Base-by-base conservation (phyloP, 2,888 invertebrate species). In the Dione juno region DNA sequence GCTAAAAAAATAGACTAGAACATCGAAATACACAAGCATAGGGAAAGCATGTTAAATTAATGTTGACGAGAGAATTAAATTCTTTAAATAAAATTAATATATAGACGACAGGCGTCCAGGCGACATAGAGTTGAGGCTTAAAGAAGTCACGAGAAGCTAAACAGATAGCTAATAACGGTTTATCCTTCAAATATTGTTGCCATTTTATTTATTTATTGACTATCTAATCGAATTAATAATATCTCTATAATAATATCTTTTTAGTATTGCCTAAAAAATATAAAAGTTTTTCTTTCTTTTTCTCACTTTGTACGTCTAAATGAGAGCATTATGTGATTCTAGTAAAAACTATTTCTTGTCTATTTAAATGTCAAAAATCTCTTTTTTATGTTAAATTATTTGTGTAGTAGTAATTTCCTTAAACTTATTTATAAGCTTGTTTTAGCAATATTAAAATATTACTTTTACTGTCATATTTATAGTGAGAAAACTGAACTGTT, bases 111-210 rank as follows among this genome's bases (percentile, higher is more conserved):
- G n/a, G n/a, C n/a, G n/a, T n/a, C 45, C 63, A 59, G 21, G 63
- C 69, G 63, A 63, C 57, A 66, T 52, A 59, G 19, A 11, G 41
- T 41, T 14, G 14, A 65, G 50, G 63, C 37, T 48, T 41, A 16
- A 48, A 67, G 45, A 69, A 35, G 63, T 69, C 37, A 5, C 16
- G 41, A 35, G 58, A 58, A 43, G 57, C 41, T 53, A 45, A 43
- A 43, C 58, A 58, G 41, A 37, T 53, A 21, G 37, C 69, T 69
- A 35, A 65, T 69, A 58, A 69, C 69, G 65, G 52, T 69, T 69
- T 69, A 69, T 69, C 21, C 14, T 65, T 43, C 3, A 53, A 35
- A 13, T 45, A 13, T 40, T 68, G 11, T 63, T 37, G 9, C 10
- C n/a, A 35, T n/a, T 9, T n/a, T 28, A 35, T n/a, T n/a, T 9